Evolutionary conservation across 1,140 invertebrate genomes (phyloP), one percentile per base, ranked within the genome.

Genomic region (Harlomillsia oculata): DNA sequence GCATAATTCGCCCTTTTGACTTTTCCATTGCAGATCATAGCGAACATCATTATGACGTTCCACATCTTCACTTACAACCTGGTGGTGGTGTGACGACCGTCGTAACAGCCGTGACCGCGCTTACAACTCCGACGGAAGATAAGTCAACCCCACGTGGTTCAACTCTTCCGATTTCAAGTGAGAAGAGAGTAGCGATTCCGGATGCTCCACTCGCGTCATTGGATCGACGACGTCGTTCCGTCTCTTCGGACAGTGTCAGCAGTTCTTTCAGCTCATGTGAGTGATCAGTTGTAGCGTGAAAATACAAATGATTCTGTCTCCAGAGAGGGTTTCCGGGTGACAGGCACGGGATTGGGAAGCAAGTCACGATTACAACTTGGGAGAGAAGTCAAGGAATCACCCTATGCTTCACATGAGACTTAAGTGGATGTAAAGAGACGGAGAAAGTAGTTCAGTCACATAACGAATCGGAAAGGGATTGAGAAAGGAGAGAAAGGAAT

Each of bases 1-100:
- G n/a, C n/a, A n/a, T n/a, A n/a, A n/a, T n/a, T n/a, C n/a, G n/a
- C n/a, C n/a, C n/a, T n/a, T n/a, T n/a, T n/a, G n/a, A n/a, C n/a
- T n/a, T n/a, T n/a, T 52, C 20, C 16, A 39, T 37, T 56, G 4
- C 36, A 64, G 63, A 62, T 45, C 36, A 58, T 32, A 81, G 80
- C 20, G 85, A 89, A 68, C 85, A 89, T 70, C 85, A 88, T 68
- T 89, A 88, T 71, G 86, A 89, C 69, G 86, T 88, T 3, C 87
- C 87, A 2, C 85, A 88, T 74, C 72, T 82, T 64, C 62, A 57
- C 32, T 53, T 62, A 0, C 59, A 58, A 25, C 48, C 53, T 18
- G 34, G 29, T n/a, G n/a, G n/a, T n/a, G n/a, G n/a, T n/a, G 32
- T 59, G 37, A 43, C 46, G 37, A n/a, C 44, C 39, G 36, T 48